Conservation (phyloP, 2,888 invertebrate species). For the Eutolmus rufibarbis region DNA sequence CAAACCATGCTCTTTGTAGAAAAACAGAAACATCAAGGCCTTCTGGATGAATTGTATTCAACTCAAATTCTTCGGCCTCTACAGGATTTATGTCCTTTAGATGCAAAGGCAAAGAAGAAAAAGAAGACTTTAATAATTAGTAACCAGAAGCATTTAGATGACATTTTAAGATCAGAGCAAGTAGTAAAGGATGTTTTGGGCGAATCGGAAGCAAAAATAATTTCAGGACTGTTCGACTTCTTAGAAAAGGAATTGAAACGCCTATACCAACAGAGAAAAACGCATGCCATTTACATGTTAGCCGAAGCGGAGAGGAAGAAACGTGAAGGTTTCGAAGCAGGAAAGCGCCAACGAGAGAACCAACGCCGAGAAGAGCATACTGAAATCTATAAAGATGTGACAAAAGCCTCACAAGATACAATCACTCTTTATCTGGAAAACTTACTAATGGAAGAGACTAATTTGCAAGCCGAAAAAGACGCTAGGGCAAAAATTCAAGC, state of each 20-base stretch:
- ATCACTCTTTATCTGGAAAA: conserved; percentile 71
- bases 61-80: conserved; percentile 65
- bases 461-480: conserved; percentile 66
- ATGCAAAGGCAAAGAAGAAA: conserved; percentile 56
- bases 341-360: conserved; percentile 78
- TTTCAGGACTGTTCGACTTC: conserved; percentile 76
- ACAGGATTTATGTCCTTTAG: conserved; percentile 53
- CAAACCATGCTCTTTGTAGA: conserved; percentile 79
- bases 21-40: conserved; percentile 71
- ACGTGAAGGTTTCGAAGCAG: conserved; percentile 82
- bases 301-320: conserved; percentile 79
- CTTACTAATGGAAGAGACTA: conserved; percentile 69
- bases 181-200: conserved; percentile 70
- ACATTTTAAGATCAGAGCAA: conserved; percentile 54
- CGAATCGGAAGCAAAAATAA: conserved; percentile 74
- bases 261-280: conserved; percentile 77
- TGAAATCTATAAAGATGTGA: conserved; percentile 77
- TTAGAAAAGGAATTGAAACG: conserved; percentile 80
- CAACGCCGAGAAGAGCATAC: conserved; percentile 76
- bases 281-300: conserved; percentile 79
- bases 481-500: conserved; percentile 66
- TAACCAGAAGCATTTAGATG: conserved; percentile 44
- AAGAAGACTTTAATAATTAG: conserved; percentile 37
- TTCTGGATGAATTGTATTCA: conserved; percentile 75
- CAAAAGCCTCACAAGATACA: conserved; percentile 63